These are phyloP conservation scores for Bombus confusus DNA, from an alignment of 1,140 invertebrate genomes.

Conservation along the genomic window DNA sequence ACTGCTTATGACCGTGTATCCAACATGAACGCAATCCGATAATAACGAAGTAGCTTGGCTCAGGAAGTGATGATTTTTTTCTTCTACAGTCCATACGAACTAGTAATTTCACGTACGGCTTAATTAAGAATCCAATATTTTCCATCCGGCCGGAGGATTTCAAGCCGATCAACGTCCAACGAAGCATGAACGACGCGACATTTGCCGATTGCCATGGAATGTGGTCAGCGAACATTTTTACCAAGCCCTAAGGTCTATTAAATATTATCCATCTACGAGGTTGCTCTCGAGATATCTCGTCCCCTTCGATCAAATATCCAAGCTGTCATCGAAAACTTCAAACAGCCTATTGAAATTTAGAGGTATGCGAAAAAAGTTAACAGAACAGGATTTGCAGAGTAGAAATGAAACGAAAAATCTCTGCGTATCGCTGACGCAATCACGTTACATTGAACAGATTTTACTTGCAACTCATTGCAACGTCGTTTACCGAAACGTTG, in stretches of 20 bases:
- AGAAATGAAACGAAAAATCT: not conserved
- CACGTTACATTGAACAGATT: not conserved
- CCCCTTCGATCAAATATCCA: no score
- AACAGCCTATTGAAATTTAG: not conserved
- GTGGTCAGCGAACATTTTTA: not conserved
- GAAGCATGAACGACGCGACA: slow-evolving; percentile 11
- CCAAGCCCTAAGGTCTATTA: not conserved
- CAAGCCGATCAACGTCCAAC: not conserved
- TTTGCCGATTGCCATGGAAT: not conserved
- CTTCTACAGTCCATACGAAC: not conserved
- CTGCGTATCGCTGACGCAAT: not conserved
- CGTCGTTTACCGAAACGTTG: not conserved
- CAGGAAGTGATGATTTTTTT: not conserved
- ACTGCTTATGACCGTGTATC: not conserved
- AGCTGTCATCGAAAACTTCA: not conserved
- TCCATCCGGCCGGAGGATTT: not conserved
- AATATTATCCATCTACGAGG: not conserved
- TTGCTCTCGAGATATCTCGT: not conserved
- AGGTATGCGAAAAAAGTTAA: not conserved
- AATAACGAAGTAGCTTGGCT: not conserved
- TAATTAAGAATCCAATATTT: not conserved
- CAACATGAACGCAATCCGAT: not conserved
- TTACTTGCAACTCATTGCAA: not conserved
- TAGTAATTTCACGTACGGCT: not conserved
- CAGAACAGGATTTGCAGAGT: not conserved